A percentile compares a stretch with the other conserved stretches of the same genome.
phyloP scores from a whole-genome alignment of 2,888 invertebrate species.

The Trichopoda pennipes region DNA sequence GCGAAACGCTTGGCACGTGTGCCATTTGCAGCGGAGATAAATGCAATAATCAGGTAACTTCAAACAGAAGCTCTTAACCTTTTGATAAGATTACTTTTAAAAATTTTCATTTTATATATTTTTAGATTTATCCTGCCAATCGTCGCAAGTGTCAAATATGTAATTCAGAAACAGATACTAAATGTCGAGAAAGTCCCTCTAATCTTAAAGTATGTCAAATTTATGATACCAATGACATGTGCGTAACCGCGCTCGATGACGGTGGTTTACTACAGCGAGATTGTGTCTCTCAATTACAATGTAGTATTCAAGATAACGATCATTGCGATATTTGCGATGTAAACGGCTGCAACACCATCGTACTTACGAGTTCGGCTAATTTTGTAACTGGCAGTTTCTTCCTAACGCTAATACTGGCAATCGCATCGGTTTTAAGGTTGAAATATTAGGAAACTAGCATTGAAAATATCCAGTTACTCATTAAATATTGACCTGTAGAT shows the following conservation, averaged over 20 bases:
- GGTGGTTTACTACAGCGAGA: slow-evolving; percentile 72
- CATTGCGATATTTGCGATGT: slow-evolving; percentile 73
- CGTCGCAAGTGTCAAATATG: slow-evolving; percentile 77
- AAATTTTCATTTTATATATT: not conserved
- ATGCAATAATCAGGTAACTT: slow-evolving; percentile 74
- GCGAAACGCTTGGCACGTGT: slow-evolving; percentile 72
- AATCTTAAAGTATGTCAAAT: slow-evolving; percentile 72
- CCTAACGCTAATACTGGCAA: slow-evolving; percentile 71
- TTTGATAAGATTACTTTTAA: not conserved
- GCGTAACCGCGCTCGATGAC: slow-evolving; percentile 69
- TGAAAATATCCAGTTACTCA: not conserved
- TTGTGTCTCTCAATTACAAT: slow-evolving; percentile 72
- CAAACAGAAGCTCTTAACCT: not conserved
- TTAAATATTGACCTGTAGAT: not conserved
- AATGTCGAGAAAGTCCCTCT: slow-evolving; percentile 70
- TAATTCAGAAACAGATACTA: slow-evolving; percentile 69
- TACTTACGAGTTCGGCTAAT: slow-evolving; percentile 71
- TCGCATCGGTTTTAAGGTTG: slow-evolving; percentile 58
- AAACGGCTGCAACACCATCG: slow-evolving; percentile 74
- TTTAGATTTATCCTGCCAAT: slow-evolving; percentile 73
- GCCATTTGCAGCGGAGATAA: slow-evolving; percentile 72
- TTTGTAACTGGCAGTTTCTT: slow-evolving; percentile 63
- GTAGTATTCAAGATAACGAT: slow-evolving; percentile 69
- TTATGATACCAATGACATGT: slow-evolving; percentile 73
- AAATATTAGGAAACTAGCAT: slow-evolving; percentile 16